phyloP scores from a whole-genome alignment of 1,140 invertebrate genomes.

The Chelonus insularis region DNA sequence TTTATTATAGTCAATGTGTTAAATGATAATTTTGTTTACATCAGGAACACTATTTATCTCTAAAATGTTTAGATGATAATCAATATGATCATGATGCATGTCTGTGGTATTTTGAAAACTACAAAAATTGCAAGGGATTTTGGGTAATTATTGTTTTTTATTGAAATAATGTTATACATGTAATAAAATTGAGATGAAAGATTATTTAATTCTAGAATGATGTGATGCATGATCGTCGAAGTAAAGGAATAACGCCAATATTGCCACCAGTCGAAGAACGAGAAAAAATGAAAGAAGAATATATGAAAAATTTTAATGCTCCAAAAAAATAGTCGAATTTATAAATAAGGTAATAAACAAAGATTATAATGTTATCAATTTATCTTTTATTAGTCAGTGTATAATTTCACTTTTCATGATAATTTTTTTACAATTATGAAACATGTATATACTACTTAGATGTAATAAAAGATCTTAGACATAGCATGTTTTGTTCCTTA shows the following conservation, averaged over 20 bases:
- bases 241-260: constrained; percentile 30
- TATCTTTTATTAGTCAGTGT: too few relatives aligned
- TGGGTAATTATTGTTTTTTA: constrained; percentile 40
- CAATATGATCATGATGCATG: constrained; percentile 24
- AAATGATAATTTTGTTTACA: not conserved
- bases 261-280: constrained; percentile 42
- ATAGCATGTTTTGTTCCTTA: too few relatives aligned
- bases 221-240: constrained; percentile 24
- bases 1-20: too few relatives aligned
- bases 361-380: too few relatives aligned
- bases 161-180: not conserved
- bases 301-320: constrained; percentile 11
- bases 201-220: constrained; percentile 28
- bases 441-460: too few relatives aligned
- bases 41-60: constrained; percentile 33
- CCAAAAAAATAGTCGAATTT: too few relatives aligned
- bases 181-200: constrained; percentile 4
- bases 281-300: constrained; percentile 39
- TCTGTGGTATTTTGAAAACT: constrained; percentile 33
- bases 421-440: too few relatives aligned
- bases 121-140: constrained; percentile 36
- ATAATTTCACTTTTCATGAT: too few relatives aligned
- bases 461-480: too few relatives aligned
- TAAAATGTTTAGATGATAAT: constrained; percentile 32
- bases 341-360: too few relatives aligned